Evolutionary conservation across 2,888 invertebrate species (phyloP), one percentile per base, ranked within the genome.

Genomic region (Schizotus pectinicornis): DNA sequence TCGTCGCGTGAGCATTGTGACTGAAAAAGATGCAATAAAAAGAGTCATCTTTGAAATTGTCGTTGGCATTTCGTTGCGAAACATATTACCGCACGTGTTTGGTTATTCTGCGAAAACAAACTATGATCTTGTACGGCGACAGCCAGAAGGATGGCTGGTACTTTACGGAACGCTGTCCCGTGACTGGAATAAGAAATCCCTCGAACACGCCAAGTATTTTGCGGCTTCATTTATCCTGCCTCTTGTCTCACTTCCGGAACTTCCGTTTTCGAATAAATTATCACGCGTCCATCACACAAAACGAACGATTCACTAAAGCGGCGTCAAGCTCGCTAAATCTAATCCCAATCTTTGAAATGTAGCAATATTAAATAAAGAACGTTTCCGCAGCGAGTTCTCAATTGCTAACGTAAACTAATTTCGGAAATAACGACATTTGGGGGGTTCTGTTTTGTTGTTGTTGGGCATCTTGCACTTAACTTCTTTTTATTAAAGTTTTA

Each of bases 151-250:
- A 69, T 68, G 61, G 63, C 51, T 65, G 59, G 57, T 60, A 67
- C 63, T 68, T 68, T 67, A 56, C 63, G 51, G 59, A 65, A 61
- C 63, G 63, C 52, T 61, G 42, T 52, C 63, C 61, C 67, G 70
- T 70, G 70, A 67, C 68, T 59, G 6, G 70, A 69, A 68, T 69
- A 66, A 66, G 66, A 66, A 66, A 69, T 66, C 63, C 61, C 7
- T 53, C 64, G 62, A 68, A 65, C 65, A 67, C 61, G 66, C 61
- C 67, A 59, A 67, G 61, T 68, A 69, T 62, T 62, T 59, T 64
- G 64, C 60, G 60, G 64, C 61, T 64, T 62, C 58, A 64, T 64
- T 61, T 61, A 60, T 62, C 53, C 58, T 42, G 34, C 52, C 47
- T 36, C 43, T 35, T 36, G 42, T 47, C 53, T 52, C 36, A 53